Evolutionary conservation across 2,888 invertebrate species (phyloP).

Genomic region (Pantelozetes paolii): DNA sequence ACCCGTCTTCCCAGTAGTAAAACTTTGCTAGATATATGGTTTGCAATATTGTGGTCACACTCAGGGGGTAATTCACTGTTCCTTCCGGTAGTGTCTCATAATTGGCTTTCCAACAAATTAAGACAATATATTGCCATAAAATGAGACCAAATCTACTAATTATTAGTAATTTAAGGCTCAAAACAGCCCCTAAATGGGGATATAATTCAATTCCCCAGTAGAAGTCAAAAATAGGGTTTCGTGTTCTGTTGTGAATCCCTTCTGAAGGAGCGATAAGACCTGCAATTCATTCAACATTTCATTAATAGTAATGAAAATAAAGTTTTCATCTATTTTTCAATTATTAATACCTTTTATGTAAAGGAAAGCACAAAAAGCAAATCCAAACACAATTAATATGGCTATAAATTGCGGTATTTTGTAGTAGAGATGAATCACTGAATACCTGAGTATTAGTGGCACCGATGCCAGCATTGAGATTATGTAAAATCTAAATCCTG

Average conservation of each 20-base stretch:
- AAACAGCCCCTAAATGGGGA: conserved; percentile 53
- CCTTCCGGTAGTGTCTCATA: conserved; percentile 13
- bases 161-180: conserved; percentile 53
- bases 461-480: conserved; percentile 13
- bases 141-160: conserved; percentile 56
- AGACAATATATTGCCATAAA: conserved; percentile 52
- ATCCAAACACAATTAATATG: conserved; percentile 39
- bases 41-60: conserved; percentile 54
- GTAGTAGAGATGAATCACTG: conserved; percentile 33
- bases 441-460: not conserved
- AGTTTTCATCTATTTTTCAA: not conserved
- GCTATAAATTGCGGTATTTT: conserved; percentile 32
- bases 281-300: not conserved
- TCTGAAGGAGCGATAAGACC: conserved; percentile 50
- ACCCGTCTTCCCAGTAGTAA: conserved; percentile 60
- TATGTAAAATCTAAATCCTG: conserved; percentile 54
- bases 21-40: conserved; percentile 59
- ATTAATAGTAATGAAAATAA: too few species aligned
- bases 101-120: conserved; percentile 43
- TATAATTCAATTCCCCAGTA: conserved; percentile 61
- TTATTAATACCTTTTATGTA: conserved; percentile 46
- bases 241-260: conserved; percentile 52
- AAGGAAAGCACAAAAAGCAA: conserved; percentile 42
- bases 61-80: conserved; percentile 51
- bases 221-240: conserved; percentile 57